Percentiles rank a stretch among this genome's conserved stretches.
These are phyloP conservation scores for Dicyrtoma fusca DNA, from an alignment of 2,888 invertebrate species.

Conservation along the genomic window DNA sequence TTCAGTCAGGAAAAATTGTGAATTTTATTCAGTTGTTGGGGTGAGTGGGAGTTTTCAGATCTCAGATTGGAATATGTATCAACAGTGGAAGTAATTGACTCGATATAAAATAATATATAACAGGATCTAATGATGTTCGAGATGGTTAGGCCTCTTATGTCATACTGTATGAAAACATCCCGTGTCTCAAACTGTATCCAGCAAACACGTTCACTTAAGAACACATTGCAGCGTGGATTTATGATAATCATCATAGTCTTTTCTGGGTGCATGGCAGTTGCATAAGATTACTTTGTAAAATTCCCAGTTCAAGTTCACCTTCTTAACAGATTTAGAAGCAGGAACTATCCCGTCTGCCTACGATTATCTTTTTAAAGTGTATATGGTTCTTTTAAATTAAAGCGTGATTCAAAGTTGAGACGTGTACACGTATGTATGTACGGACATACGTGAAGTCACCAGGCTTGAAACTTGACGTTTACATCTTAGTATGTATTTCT, in stretches of 20 bases:
- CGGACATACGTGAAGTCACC: too few relatives aligned
- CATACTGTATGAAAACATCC: not conserved
- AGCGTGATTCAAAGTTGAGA: not conserved
- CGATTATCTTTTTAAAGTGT: not conserved
- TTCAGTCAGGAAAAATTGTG: too few relatives aligned
- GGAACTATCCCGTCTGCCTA: too few relatives aligned
- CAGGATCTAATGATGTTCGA: constrained; percentile 47
- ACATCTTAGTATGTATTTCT: too few relatives aligned
- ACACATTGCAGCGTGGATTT: constrained; percentile 5
- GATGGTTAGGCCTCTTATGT: constrained; percentile 16
- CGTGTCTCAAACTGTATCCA: not conserved
- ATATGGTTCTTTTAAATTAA: constrained; percentile 13
- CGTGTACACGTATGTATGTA: too few relatives aligned
- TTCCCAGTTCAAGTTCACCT: too few relatives aligned
- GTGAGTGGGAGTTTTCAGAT: too few relatives aligned
- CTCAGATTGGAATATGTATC: too few relatives aligned
- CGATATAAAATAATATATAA: constrained; percentile 36
- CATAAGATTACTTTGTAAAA: not conserved
- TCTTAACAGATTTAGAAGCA: too few relatives aligned
- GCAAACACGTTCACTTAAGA: constrained; percentile 13
- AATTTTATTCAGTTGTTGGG: too few relatives aligned
- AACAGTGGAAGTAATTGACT: too few relatives aligned
- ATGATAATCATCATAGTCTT: not conserved
- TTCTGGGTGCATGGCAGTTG: not conserved
- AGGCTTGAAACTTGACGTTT: too few relatives aligned